These are phyloP conservation scores for Marmota flaviventris DNA, from an alignment of 2,113 vertebrate species.

Conservation along the genomic window DNA sequence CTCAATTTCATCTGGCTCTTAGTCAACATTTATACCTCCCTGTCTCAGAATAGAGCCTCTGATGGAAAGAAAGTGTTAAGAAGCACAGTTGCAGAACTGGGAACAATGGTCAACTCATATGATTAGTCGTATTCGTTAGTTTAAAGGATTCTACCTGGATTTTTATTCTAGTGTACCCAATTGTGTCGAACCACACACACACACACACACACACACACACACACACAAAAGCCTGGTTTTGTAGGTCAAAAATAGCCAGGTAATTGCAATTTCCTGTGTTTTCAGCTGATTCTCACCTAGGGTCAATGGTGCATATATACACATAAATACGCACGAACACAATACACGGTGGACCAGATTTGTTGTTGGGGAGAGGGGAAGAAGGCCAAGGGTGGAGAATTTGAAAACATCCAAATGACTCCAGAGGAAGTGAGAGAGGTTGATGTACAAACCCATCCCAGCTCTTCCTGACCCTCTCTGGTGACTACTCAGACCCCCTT, in stretches of 20 bases:
- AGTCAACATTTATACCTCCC: background rate
- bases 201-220: too few species aligned
- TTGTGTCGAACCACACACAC: background rate
- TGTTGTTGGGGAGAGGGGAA: background rate
- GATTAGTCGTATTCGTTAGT: background rate
- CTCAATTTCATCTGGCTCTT: background rate
- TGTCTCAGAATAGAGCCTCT: background rate
- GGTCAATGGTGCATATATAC: background rate
- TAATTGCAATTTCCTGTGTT: conserved; percentile 10
- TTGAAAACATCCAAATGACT: conserved; percentile 72
- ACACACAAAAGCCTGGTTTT: background rate
- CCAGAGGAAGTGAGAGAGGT: conserved; percentile 72
- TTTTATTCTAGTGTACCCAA: conserved; percentile 27
- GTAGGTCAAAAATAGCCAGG: background rate
- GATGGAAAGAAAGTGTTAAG: background rate
- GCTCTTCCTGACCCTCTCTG: conserved; percentile 18
- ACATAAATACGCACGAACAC: background rate
- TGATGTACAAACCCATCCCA: conserved; percentile 65
- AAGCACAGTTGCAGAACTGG: background rate
- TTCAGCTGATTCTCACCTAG: background rate
- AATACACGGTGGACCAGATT: background rate
- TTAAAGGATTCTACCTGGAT: background rate
- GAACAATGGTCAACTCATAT: background rate
- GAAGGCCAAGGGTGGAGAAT: conserved; percentile 52
- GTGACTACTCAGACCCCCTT: conserved; percentile 78